phyloP scores from a whole-genome alignment of 2,113 vertebrate species.

The Miniopterus natalensis region DNA sequence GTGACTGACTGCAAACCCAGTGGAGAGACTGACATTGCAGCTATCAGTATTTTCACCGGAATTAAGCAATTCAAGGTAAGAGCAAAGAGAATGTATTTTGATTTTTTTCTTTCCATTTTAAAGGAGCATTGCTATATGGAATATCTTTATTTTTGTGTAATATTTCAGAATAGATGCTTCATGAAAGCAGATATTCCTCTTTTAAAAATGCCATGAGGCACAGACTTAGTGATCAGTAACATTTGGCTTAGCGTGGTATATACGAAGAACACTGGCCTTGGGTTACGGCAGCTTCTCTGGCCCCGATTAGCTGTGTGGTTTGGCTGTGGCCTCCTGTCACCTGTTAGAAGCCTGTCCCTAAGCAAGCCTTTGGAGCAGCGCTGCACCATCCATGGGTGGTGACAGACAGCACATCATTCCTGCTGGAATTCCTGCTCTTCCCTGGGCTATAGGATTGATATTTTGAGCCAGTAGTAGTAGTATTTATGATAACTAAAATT shows the following conservation, averaged over 20 bases:
- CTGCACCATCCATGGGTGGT: not conserved
- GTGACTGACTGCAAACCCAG: slow-evolving; percentile 94
- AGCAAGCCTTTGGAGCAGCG: not conserved
- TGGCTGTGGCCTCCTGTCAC: not conserved
- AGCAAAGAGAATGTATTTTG: slow-evolving; percentile 2
- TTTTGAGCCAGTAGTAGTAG: not conserved
- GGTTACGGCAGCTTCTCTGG: not conserved
- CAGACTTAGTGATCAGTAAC: not conserved
- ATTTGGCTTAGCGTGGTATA: not conserved
- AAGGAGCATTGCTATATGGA: not conserved
- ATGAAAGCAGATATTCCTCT: not conserved
- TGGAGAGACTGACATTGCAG: slow-evolving; percentile 91
- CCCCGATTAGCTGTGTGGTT: not conserved
- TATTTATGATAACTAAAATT: not conserved
- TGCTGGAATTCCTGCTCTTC: not conserved
- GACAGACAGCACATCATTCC: not conserved
- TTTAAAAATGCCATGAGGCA: not conserved
- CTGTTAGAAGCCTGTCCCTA: not conserved
- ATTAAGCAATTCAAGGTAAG: slow-evolving; percentile 98
- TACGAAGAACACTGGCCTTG: not conserved
- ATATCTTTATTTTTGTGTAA: not conserved
- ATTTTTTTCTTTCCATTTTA: not conserved
- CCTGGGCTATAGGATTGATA: not conserved
- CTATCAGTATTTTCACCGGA: slow-evolving; percentile 94
- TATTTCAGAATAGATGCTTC: slow-evolving; percentile 20